Conservation (phyloP, 1,140 invertebrate genomes). For the Adoxophyes honmai region DNA sequence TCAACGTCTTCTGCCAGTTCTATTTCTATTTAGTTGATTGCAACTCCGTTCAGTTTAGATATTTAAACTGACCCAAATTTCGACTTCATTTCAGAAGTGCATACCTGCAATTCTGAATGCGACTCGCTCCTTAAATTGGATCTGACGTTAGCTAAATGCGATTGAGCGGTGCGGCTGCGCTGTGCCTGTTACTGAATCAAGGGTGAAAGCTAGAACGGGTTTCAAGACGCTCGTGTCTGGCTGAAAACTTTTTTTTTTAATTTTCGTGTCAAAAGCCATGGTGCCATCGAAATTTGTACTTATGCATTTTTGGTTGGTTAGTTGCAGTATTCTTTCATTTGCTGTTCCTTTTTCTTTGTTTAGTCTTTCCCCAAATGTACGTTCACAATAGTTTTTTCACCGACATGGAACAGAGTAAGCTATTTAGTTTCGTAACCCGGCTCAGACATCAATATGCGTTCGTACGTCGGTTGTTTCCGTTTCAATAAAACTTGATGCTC, state of each 20-base stretch:
- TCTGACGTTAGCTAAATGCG: conserved; percentile 17
- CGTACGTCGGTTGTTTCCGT: too few relatives aligned
- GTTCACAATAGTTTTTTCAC: too few relatives aligned
- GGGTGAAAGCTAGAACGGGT: not conserved
- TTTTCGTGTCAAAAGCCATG: not conserved
- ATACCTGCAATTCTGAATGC: conserved; percentile 10
- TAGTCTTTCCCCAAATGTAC: too few relatives aligned
- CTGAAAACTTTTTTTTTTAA: not conserved
- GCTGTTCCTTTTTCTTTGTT: too few relatives aligned
- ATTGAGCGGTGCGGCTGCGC: conserved; percentile 10
- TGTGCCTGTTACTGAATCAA: not conserved
- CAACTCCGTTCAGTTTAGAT: too few relatives aligned
- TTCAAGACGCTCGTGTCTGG: not conserved
- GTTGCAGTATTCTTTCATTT: too few relatives aligned
- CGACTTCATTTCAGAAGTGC: not conserved
- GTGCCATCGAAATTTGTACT: too few relatives aligned
- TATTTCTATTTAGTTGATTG: too few relatives aligned
- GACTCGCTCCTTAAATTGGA: conserved; percentile 17
- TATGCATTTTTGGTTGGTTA: too few relatives aligned
- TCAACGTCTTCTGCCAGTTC: too few relatives aligned
- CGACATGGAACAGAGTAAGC: conserved; percentile 21
- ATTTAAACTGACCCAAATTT: not conserved
- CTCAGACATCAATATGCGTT: too few relatives aligned
- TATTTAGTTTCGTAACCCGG: conserved; percentile 40
- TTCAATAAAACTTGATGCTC: too few relatives aligned